phyloP scores from a whole-genome alignment of 2,888 invertebrate species.

The Macrosiphum euphorbiae region DNA sequence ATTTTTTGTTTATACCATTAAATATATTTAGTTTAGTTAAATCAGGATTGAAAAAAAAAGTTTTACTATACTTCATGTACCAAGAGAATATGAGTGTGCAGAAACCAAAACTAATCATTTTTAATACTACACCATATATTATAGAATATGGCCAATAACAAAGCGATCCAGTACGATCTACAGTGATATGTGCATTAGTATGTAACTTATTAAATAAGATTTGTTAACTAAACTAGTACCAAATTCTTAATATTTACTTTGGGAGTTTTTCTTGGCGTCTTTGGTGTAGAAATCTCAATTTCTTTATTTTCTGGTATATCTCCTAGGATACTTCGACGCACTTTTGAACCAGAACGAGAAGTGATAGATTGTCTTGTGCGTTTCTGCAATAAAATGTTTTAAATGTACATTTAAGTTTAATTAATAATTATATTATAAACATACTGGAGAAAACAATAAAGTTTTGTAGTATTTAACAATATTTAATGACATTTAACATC shows the following conservation, averaged over 20 bases:
- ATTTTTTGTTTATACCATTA: not conserved
- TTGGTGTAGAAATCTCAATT: constrained; percentile 34
- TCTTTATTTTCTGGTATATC: constrained; percentile 59
- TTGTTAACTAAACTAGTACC: not conserved
- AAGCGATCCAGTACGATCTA: not conserved
- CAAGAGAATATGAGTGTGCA: not conserved
- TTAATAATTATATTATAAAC: not conserved
- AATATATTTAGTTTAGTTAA: not conserved
- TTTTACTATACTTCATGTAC: not conserved
- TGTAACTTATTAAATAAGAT: too few relatives aligned
- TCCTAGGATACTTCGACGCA: constrained; percentile 40
- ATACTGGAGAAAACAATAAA: not conserved
- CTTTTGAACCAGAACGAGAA: constrained; percentile 47
- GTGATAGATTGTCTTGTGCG: not conserved
- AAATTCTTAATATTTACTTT: constrained; percentile 29
- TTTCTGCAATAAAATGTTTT: not conserved
- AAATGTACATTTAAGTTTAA: not conserved
- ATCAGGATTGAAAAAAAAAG: not conserved
- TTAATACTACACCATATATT: not conserved
- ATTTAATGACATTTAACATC: too few relatives aligned
- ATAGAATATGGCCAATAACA: not conserved
- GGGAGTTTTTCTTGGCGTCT: constrained; percentile 61
- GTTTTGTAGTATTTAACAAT: not conserved
- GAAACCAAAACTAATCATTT: not conserved
- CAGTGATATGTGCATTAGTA: not conserved